Evolutionary conservation across 2,113 vertebrate species (phyloP).

Genomic region (Taxidea taxus): DNA sequence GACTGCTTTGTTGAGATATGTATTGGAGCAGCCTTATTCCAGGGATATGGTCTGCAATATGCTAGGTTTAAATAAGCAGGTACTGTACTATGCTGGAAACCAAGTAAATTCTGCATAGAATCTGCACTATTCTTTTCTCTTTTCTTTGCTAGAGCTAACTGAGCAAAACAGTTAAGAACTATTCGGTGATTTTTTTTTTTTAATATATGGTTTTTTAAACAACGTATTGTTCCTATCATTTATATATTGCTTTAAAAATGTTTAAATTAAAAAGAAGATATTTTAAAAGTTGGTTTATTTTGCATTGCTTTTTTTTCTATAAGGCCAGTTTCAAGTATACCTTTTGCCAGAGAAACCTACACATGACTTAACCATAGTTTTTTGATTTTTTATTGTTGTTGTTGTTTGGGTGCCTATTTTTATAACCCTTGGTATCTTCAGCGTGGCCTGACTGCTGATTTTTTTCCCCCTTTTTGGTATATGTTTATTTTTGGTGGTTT

Average conservation of each 20-base stretch:
- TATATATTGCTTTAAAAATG: constrained; percentile 84
- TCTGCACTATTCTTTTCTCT: constrained; percentile 85
- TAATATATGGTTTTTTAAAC: constrained; percentile 78
- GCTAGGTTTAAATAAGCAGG: constrained; percentile 99
- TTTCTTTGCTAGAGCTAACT: constrained; percentile 88
- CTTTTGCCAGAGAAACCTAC: constrained; percentile 85
- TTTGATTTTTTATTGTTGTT: not conserved
- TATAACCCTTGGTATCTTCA: constrained; percentile 73
- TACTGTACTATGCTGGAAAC: constrained; percentile 83
- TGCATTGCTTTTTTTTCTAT: constrained; percentile 92
- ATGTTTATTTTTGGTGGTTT: constrained; percentile 65
- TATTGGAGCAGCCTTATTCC: constrained; percentile 98
- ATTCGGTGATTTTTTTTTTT: constrained; percentile 66
- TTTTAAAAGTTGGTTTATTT: constrained; percentile 87
- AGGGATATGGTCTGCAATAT: constrained; percentile 99
- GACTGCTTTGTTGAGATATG: constrained; percentile 96
- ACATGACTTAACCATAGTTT: constrained; percentile 76
- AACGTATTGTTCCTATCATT: constrained; percentile 79
- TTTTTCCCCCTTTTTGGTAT: constrained; percentile 54
- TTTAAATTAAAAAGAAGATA: constrained; percentile 82
- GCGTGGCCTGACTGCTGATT: constrained; percentile 64
- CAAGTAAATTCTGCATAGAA: constrained; percentile 81
- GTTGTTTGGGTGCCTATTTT: constrained; percentile 71
- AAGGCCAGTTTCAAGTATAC: constrained; percentile 90
- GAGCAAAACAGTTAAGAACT: constrained; percentile 86